Evolutionary conservation across 2,113 vertebrate species (phyloP).

Genomic region (Bos taurus): ARS-UCD2.0 NC_037348.1:67264001-67264500

Average conservation of each 20-base stretch:
- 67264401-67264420: neutral
- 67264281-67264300: neutral
- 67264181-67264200: neutral
- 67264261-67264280: rapidly evolving
- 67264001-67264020: neutral
- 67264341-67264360: neutral
- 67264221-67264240: neutral
- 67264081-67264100: neutral
- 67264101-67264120: neutral
- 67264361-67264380: neutral
- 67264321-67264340: neutral
- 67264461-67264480: neutral
- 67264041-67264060: neutral
- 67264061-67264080: neutral
- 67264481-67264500: neutral
- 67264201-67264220: neutral
- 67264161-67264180: neutral
- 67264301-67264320: neutral
- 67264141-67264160: neutral
- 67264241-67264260: no score
- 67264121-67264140: neutral
- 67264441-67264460: neutral
- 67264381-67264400: neutral
- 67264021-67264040: neutral
- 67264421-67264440: neutral